A percentile compares a stretch with the other conserved stretches of the same genome.
phyloP scores from a whole-genome alignment of 2,888 invertebrate genomes.

The Drosophila buzzatii region DNA sequence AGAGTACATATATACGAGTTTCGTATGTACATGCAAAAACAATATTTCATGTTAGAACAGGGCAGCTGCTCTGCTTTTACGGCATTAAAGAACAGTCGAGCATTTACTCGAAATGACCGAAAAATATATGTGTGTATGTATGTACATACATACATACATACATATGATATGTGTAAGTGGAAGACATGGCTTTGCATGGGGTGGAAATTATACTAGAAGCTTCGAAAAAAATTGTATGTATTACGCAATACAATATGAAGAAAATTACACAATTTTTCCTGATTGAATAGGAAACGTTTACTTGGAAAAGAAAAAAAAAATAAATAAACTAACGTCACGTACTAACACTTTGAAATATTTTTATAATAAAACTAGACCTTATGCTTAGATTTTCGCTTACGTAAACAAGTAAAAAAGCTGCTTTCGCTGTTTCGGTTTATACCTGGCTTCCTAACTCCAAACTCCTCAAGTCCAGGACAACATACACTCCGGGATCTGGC shows the following conservation, averaged over 20 bases:
- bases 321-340: slow-evolving; percentile 33
- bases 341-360: slow-evolving; percentile 38
- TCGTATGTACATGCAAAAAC: slow-evolving; percentile 17
- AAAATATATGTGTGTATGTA: too few relatives aligned
- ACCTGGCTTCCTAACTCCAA: slow-evolving; percentile 64
- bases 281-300: slow-evolving; percentile 28
- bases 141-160: not conserved
- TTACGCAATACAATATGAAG: slow-evolving; percentile 29
- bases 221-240: not conserved
- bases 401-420: slow-evolving; percentile 50
- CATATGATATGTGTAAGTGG: not conserved
- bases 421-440: slow-evolving; percentile 40
- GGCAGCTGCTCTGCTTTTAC: slow-evolving; percentile 30
- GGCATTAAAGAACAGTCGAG: slow-evolving; percentile 43
- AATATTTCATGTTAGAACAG: slow-evolving; percentile 52
- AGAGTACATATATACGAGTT: slow-evolving; percentile 19
- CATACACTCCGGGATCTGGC: slow-evolving; percentile 23
- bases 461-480: slow-evolving; percentile 41
- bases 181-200: slow-evolving; percentile 13
- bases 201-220: slow-evolving; percentile 15
- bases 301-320: slow-evolving; percentile 13
- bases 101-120: slow-evolving; percentile 30
- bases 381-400: slow-evolving; percentile 65
- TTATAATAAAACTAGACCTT: slow-evolving; percentile 46
- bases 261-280: slow-evolving; percentile 55